Percentiles rank a stretch among this genome's conserved stretches.
Evolutionary conservation across 2,888 invertebrate species (phyloP).

Genomic region (Halictus ligatus): DNA sequence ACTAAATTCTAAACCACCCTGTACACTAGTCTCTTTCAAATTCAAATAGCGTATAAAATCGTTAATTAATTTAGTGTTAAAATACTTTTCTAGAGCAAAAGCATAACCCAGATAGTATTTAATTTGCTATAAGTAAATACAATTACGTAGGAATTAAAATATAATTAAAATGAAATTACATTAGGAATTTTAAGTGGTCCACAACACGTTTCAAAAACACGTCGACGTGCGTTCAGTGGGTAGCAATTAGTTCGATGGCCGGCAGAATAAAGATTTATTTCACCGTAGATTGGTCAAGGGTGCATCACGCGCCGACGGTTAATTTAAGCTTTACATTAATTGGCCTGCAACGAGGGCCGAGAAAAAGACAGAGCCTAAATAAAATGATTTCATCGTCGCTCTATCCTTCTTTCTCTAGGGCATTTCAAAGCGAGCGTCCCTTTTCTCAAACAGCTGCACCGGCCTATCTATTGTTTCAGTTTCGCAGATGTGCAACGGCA

Average conservation of each 20-base stretch:
- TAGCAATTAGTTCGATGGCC: constrained; percentile 9
- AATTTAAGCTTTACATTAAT: constrained; percentile 57
- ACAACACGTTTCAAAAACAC: neutral
- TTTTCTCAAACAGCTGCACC: constrained; percentile 68
- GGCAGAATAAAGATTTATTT: constrained; percentile 20
- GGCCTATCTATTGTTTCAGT: constrained; percentile 70
- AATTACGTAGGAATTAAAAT: neutral
- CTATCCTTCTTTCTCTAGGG: constrained; percentile 13
- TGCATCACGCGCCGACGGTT: constrained; percentile 20
- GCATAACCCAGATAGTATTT: too few relatives aligned
- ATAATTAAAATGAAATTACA: neutral
- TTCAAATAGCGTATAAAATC: too few relatives aligned
- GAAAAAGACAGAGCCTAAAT: constrained; percentile 44
- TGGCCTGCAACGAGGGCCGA: constrained; percentile 36
- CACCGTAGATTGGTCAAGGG: constrained; percentile 1
- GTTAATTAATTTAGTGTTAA: too few relatives aligned
- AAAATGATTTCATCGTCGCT: constrained; percentile 58
- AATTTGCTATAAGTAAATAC: neutral
- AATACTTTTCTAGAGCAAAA: too few relatives aligned
- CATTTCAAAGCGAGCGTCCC: constrained; percentile 8
- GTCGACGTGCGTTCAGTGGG: neutral
- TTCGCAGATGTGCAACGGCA: constrained; percentile 72
- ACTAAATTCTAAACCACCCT: too few relatives aligned
- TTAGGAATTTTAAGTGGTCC: neutral
- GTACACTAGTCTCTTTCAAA: too few relatives aligned